Evolutionary conservation across 2,888 invertebrate genomes (phyloP).

Genomic region (Ophion obscuratus): DNA sequence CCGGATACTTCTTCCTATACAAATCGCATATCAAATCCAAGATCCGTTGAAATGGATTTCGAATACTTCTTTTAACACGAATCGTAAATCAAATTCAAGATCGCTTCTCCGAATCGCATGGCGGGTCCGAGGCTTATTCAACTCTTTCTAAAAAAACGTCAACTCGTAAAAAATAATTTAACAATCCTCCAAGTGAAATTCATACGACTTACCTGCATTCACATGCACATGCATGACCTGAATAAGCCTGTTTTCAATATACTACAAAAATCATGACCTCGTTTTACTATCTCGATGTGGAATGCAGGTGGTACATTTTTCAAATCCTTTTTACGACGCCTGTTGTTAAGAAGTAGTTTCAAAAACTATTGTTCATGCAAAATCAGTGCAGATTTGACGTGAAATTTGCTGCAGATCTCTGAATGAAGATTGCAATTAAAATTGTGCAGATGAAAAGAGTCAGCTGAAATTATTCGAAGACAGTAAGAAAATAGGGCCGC

Average conservation of each 20-base stretch:
- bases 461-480: neutral
- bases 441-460: no score
- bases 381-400: neutral
- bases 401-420: neutral
- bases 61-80: no score
- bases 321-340: neutral
- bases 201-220: slow-evolving; percentile 17
- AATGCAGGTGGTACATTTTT: neutral
- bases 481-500: neutral
- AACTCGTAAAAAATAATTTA: slow-evolving; percentile 9
- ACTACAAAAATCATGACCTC: neutral
- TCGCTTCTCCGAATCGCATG: neutral
- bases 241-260: slow-evolving; percentile 22
- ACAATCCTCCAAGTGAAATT: slow-evolving; percentile 40
- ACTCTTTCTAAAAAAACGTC: neutral
- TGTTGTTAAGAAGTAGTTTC: neutral
- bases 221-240: slow-evolving; percentile 10
- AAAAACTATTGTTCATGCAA: no score
- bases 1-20: no score
- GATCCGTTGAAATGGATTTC: no score
- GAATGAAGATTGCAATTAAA: no score
- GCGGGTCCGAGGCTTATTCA: neutral
- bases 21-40: no score
- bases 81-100: no score
- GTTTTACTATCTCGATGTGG: neutral